These are phyloP conservation scores for Pygoscelis antarcticus DNA, from an alignment of 2,113 vertebrate species.

Conservation along the genomic window DNA sequence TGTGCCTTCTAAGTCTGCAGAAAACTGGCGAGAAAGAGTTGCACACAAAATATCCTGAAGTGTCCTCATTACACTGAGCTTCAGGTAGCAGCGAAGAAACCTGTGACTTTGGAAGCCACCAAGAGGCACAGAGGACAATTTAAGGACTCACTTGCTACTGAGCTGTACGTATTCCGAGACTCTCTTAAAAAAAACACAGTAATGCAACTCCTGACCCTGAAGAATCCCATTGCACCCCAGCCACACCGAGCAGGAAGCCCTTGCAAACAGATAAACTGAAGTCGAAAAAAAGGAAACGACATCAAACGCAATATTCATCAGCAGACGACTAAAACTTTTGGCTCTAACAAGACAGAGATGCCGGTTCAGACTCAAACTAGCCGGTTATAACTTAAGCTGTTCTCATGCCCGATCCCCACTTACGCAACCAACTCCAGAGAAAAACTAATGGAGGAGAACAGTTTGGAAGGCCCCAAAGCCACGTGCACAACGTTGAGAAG, in stretches of 20 bases:
- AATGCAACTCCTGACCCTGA: neutral
- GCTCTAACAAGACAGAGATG: neutral
- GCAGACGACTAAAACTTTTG: neutral
- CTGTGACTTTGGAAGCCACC: neutral
- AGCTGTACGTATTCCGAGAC: fast-evolving
- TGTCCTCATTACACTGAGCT: neutral
- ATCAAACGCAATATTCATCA: neutral
- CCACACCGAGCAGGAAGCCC: neutral
- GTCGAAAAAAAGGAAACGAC: neutral
- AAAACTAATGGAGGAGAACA: fast-evolving
- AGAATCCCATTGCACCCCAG: neutral
- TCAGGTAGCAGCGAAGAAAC: neutral
- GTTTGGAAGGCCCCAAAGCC: neutral
- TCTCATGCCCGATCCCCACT: neutral
- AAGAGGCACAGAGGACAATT: neutral
- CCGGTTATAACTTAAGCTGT: fast-evolving
- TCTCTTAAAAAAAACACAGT: fast-evolving
- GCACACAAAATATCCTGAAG: neutral
- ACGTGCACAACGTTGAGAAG: fast-evolving
- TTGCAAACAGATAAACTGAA: neutral
- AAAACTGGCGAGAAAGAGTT: fast-evolving
- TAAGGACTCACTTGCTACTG: neutral
- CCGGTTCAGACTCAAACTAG: neutral
- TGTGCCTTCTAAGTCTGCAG: neutral
- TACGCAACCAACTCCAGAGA: neutral